These are phyloP conservation scores for Rhinophrynus dorsalis DNA, from an alignment of 2,797 vertebrate genomes.

Conservation along the genomic window DNA sequence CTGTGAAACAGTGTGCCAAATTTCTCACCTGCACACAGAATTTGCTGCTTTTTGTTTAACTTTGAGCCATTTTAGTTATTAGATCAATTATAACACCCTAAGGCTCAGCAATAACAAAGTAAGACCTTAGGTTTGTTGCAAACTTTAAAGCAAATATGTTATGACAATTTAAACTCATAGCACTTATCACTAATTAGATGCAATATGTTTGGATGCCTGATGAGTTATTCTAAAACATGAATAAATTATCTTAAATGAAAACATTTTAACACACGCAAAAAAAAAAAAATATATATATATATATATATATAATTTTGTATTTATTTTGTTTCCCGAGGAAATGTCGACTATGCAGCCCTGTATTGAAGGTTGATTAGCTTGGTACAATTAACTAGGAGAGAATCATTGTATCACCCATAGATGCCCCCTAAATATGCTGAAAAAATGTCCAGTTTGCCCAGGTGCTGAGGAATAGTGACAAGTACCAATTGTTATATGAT, in stretches of 20 bases:
- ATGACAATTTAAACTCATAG: background rate
- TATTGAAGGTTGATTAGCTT: too few relatives aligned
- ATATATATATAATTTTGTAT: too few relatives aligned
- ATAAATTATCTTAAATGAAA: background rate
- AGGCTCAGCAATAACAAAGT: conserved; percentile 16
- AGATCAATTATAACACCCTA: conserved; percentile 20
- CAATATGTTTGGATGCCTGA: background rate
- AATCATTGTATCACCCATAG: too few relatives aligned
- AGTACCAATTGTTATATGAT: too few relatives aligned
- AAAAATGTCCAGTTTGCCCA: too few relatives aligned
- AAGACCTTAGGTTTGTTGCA: background rate
- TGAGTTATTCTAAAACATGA: background rate
- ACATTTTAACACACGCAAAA: background rate
- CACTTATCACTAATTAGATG: background rate
- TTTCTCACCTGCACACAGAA: conserved; percentile 40
- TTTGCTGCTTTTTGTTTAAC: conserved; percentile 10
- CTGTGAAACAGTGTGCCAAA: conserved; percentile 5
- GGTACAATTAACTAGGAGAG: too few relatives aligned
- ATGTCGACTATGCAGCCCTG: too few relatives aligned
- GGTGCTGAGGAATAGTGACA: too few relatives aligned
- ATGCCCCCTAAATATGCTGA: too few relatives aligned
- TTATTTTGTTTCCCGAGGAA: too few relatives aligned
- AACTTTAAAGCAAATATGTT: conserved; percentile 8
- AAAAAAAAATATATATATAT: too few relatives aligned
- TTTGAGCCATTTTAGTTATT: conserved; percentile 4